Evolutionary conservation across 2,113 vertebrate species (phyloP).

Genomic region (Tringa solitaria): DNA sequence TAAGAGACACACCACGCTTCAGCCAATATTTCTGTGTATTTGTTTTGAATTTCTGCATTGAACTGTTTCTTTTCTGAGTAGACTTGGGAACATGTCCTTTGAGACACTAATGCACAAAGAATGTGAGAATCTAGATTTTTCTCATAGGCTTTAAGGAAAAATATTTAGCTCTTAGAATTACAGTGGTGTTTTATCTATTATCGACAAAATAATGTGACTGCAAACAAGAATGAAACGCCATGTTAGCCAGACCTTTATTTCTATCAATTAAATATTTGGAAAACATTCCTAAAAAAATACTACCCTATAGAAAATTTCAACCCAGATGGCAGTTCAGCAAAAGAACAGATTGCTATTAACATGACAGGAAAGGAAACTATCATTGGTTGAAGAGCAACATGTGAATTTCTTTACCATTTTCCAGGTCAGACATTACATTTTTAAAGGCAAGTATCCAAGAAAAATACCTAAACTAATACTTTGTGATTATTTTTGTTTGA

Average conservation of each 20-base stretch:
- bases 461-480: not conserved
- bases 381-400: not conserved
- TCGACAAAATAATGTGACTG: not conserved
- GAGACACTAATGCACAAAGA: not conserved
- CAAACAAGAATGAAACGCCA: not conserved
- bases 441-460: not conserved
- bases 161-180: not conserved
- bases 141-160: not conserved
- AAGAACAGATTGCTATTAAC: not conserved
- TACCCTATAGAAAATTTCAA: not conserved
- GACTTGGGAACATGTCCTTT: not conserved
- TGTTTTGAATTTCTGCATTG: conserved; percentile 13
- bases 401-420: not conserved
- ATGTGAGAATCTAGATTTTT: not conserved
- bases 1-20: not conserved
- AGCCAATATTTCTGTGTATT: conserved; percentile 16
- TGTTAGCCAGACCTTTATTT: not conserved
- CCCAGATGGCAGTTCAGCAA: not conserved
- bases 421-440: not conserved
- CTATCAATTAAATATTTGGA: not conserved
- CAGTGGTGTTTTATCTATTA: not conserved
- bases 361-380: not conserved
- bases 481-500: not conserved
- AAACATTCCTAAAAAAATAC: not conserved
- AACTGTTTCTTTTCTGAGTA: not conserved